These are phyloP conservation scores for Gryllus longicercus DNA, from an alignment of 2,888 invertebrate species.

Conservation along the genomic window DNA sequence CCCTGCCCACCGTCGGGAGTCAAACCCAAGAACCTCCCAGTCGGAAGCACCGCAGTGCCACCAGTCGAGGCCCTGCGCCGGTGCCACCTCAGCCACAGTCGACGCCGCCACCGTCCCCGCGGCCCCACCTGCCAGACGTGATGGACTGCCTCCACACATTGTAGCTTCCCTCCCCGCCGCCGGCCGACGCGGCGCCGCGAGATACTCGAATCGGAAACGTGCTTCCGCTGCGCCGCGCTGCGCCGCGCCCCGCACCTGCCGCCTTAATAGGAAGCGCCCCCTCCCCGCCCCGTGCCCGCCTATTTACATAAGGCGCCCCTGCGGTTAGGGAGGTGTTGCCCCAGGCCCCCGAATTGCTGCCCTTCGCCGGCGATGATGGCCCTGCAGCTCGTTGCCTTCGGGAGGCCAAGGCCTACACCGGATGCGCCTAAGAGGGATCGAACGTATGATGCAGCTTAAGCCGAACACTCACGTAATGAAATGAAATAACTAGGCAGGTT, in stretches of 20 bases:
- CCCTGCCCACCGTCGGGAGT: too few species aligned
- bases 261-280: not conserved
- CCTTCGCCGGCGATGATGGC: not conserved
- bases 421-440: too few species aligned
- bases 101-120: not conserved
- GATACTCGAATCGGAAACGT: not conserved
- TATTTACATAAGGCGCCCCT: not conserved
- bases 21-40: too few species aligned
- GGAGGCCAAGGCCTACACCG: too few species aligned
- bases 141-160: constrained; percentile 6
- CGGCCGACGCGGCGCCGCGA: not conserved
- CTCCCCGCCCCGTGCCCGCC: not conserved
- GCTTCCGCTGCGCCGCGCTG: not conserved
- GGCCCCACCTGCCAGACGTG: not conserved
- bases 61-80: too few species aligned
- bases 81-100: too few species aligned
- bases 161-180: not conserved
- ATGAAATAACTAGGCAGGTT: too few species aligned
- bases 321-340: constrained; percentile 2
- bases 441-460: too few species aligned
- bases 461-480: too few species aligned
- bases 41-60: too few species aligned
- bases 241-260: not conserved
- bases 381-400: too few species aligned
- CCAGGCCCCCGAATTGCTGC: not conserved